A percentile compares a stretch with the other conserved stretches of the same genome.
Evolutionary conservation across 2,797 vertebrate genomes (phyloP).

Genomic region (Pangasius larnaudii): DNA sequence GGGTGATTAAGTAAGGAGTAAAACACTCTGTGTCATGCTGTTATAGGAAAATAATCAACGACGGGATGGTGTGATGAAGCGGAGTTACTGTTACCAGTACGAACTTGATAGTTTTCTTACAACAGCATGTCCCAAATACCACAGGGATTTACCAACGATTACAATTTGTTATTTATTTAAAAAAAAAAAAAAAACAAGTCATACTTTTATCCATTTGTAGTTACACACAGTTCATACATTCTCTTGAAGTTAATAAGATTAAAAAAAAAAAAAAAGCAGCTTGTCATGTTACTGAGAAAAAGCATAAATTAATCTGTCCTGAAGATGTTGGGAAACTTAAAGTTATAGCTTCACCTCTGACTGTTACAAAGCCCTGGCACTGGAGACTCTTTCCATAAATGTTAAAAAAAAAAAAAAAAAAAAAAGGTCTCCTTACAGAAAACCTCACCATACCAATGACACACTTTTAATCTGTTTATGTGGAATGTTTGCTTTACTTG

Average conservation of each 20-base stretch:
- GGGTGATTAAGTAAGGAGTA: not conserved
- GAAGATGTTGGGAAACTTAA: not conserved
- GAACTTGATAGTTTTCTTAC: not conserved
- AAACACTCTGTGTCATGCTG: not conserved
- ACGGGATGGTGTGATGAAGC: not conserved
- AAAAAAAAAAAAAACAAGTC: not conserved
- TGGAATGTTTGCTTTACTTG: too few relatives aligned
- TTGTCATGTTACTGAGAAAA: not conserved
- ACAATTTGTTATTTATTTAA: not conserved
- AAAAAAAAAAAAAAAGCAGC: too few relatives aligned
- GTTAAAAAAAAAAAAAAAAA: not conserved
- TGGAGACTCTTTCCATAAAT: not conserved
- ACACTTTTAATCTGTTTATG: not conserved
- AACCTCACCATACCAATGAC: not conserved
- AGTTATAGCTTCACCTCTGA: not conserved
- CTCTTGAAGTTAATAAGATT: not conserved
- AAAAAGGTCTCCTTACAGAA: not conserved
- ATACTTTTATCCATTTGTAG: not conserved
- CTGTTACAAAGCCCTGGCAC: not conserved
- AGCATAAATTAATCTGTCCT: not conserved
- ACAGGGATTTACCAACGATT: not conserved
- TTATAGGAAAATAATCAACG: not conserved
- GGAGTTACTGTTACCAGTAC: not conserved
- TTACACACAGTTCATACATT: not conserved
- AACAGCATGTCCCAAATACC: not conserved